phyloP scores from a whole-genome alignment of 64 coral and sea anemone species.

The Stichodactyla helianthus region DNA sequence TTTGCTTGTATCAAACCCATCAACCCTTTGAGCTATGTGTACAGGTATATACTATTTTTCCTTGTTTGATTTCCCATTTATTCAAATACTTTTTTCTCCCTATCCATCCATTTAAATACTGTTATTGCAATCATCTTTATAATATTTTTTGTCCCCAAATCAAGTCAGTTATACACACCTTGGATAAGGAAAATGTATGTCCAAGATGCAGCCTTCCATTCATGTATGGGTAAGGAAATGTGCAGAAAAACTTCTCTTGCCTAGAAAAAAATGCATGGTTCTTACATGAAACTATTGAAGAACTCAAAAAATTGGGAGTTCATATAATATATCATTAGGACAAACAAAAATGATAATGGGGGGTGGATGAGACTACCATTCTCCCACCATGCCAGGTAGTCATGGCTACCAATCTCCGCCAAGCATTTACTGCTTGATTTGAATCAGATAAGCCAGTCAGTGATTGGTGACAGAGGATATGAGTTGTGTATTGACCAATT shows the following conservation, averaged over 20 bases:
- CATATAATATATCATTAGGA: not conserved
- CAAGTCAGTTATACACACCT: slow-evolving; percentile 18
- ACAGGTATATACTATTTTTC: no score
- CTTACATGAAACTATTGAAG: not conserved
- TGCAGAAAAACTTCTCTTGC: slow-evolving; percentile 64
- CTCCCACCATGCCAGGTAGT: not conserved
- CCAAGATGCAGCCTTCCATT: slow-evolving; percentile 88
- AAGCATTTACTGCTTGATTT: no score
- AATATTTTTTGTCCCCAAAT: not conserved
- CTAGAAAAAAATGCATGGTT: slow-evolving; percentile 13
- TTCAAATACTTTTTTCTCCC: not conserved
- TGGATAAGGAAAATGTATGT: slow-evolving; percentile 73
- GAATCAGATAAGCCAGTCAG: no score
- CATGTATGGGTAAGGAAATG: slow-evolving; percentile 92
- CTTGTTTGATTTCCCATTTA: not conserved
- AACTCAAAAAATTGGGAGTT: not conserved
- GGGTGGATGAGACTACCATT: no score
- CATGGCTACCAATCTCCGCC: not conserved
- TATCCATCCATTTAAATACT: no score
- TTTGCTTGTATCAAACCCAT: not conserved
- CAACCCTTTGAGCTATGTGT: not conserved
- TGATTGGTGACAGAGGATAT: no score
- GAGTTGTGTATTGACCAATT: no score
- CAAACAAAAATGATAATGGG: no score
- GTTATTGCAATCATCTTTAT: no score